Evolutionary conservation across 2,113 vertebrate species (phyloP), one percentile per base, ranked within the genome.

Genomic region (Cyanoramphus novaezelandiae): DNA sequence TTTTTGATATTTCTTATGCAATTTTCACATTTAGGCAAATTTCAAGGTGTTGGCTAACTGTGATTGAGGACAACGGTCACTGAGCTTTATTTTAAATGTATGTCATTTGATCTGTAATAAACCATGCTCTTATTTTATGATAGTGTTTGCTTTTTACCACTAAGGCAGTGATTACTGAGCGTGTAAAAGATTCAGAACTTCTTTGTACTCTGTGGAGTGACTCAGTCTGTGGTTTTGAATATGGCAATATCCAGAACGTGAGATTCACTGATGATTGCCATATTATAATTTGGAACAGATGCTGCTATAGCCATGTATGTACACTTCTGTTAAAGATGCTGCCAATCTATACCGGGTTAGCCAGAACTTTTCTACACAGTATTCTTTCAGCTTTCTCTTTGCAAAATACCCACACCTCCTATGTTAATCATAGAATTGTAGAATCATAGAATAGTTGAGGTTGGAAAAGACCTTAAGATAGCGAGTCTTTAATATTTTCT

Each of bases 301-400:
- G 60, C 7, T 0, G 10, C 49, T 28, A 4, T 7, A 57, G 25
- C 11, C 37, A 16, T 7, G 3, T 13, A 16, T 7, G 4, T 17
- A 17, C 1, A 1, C 1, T 33, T 70, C 33, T n/a, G 53, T 11
- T 41, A 72, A 69, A 62, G 41, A 15, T 77, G 31, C 4, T 87
- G 5, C 47, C 8, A 62, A 4, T 28, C 17, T 37, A 10, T 35
- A 17, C 8, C 49, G 17, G 2, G 5, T 46, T 76, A 84, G 11
- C 3, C n/a, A 92, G 49, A 46, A 63, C 12, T 19, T 81, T 81
- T 70, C 55, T 55, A 37, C 31, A 24, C 16, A 27, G 7, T 39
- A 28, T 84, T 53, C 52, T 59, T 81, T 68, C 53, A 44, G 10
- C 31, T 24, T 77, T 74, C 44, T 65, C 28, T 81, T 71, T 81